A percentile compares a stretch with the other conserved stretches of the same genome.
These are phyloP conservation scores for Drosophila phalerata DNA, from an alignment of 2,888 invertebrate genomes.

Conservation along the genomic window DNA sequence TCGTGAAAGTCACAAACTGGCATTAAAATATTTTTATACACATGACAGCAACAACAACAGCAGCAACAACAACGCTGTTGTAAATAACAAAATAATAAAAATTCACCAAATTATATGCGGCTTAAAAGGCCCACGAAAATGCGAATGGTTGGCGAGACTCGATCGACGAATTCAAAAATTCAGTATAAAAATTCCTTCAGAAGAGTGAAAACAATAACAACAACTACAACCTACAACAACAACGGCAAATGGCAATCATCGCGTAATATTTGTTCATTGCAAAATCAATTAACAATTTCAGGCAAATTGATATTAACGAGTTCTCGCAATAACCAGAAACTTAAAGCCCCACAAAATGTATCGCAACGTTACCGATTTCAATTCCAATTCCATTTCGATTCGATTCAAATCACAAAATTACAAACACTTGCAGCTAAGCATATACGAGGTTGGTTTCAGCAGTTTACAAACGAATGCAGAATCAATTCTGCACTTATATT, in stretches of 20 bases:
- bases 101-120: constrained; percentile 65
- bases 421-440: constrained; percentile 36
- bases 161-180: constrained; percentile 33
- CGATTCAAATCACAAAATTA: constrained; percentile 14
- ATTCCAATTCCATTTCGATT: constrained; percentile 27
- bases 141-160: constrained; percentile 18
- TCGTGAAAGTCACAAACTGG: constrained; percentile 68
- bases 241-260: constrained; percentile 57
- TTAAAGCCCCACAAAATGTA: constrained; percentile 47
- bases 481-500: neutral
- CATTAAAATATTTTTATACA: constrained; percentile 64
- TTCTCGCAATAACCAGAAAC: constrained; percentile 69
- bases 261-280: constrained; percentile 82
- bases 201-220: constrained; percentile 15
- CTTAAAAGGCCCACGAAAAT: constrained; percentile 61
- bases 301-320: constrained; percentile 83
- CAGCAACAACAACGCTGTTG: constrained; percentile 39
- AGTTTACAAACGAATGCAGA: neutral
- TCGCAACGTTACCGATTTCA: constrained; percentile 46
- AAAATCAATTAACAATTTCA: constrained; percentile 82
- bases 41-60: constrained; percentile 35
- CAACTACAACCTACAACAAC: constrained; percentile 27
- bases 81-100: constrained; percentile 75
- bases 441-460: constrained; percentile 10
- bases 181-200: constrained; percentile 43